phyloP scores from a whole-genome alignment of 2,113 vertebrate genomes.

The Gymnocephalus cernua region DNA sequence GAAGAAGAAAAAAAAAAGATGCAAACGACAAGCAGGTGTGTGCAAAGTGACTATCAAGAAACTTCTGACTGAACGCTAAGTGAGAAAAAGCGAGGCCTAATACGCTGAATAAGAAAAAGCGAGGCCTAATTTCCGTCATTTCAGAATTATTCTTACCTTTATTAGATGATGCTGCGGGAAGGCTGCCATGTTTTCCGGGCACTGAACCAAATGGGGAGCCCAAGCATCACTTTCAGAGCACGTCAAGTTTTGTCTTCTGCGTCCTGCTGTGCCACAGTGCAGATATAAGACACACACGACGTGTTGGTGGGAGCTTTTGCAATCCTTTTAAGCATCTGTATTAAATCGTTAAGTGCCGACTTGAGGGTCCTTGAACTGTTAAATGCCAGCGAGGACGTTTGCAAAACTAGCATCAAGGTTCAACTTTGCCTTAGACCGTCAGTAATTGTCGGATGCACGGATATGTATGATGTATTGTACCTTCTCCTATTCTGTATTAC shows the following conservation, averaged over 20 bases:
- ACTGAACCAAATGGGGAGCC: slow-evolving; percentile 5
- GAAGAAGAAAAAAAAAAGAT: neutral
- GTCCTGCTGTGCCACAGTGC: slow-evolving; percentile 25
- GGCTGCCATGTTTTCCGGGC: neutral
- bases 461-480: slow-evolving; percentile 40
- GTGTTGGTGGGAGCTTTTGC: neutral
- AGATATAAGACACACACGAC: slow-evolving; percentile 3
- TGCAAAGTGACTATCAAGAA: slow-evolving; percentile 9
- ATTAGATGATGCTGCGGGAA: slow-evolving; percentile 1
- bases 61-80: slow-evolving; percentile 5
- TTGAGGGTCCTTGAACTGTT: slow-evolving; percentile 16
- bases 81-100: neutral
- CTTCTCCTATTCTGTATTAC: slow-evolving; percentile 35
- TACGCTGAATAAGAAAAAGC: neutral
- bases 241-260: neutral
- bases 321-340: slow-evolving; percentile 19
- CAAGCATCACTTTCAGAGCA: neutral
- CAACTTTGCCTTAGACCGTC: slow-evolving; percentile 54
- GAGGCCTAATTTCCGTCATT: neutral
- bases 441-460: slow-evolving; percentile 39
- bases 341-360: slow-evolving; percentile 46
- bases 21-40: neutral
- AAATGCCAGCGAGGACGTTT: slow-evolving; percentile 30
- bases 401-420: slow-evolving; percentile 29
- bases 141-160: neutral